phyloP scores from a whole-genome alignment of 2,113 vertebrate species.

The Lepus timidus region DNA sequence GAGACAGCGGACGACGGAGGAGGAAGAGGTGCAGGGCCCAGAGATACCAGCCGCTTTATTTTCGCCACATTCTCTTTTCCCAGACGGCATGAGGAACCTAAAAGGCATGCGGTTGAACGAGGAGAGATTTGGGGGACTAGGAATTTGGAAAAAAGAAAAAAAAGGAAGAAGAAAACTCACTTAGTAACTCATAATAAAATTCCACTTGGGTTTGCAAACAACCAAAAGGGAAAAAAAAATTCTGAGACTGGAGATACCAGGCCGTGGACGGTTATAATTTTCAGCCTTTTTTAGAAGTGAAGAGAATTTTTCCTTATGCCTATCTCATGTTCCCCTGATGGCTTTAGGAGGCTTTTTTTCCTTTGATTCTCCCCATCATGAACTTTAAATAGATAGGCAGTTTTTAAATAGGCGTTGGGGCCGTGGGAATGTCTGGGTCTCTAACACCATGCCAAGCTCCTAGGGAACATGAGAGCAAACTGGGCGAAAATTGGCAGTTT shows the following conservation, averaged over 20 bases:
- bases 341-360: conserved; percentile 76
- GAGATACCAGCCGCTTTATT: conserved; percentile 33
- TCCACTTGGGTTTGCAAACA: conserved; percentile 70
- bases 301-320: conserved; percentile 44
- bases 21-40: background rate
- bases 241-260: conserved; percentile 63
- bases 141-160: conserved; percentile 24
- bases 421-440: conserved; percentile 87
- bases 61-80: conserved; percentile 31
- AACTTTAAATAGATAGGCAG: conserved; percentile 87
- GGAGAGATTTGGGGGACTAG: background rate
- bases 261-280: conserved; percentile 60
- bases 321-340: conserved; percentile 3
- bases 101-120: background rate
- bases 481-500: conserved; percentile 47
- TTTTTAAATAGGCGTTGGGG: conserved; percentile 85
- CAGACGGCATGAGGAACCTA: background rate
- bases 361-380: conserved; percentile 32
- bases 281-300: conserved; percentile 76
- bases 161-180: background rate
- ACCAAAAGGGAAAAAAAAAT: background rate
- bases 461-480: conserved; percentile 32
- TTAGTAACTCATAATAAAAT: conserved; percentile 81
- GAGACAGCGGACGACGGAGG: rapidly evolving
- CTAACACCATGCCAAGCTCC: conserved; percentile 69